These are phyloP conservation scores for Petrosia ficiformis DNA, from an alignment of 37 sponge, comb jelly and placozoan species.

Conservation along the genomic window DNA sequence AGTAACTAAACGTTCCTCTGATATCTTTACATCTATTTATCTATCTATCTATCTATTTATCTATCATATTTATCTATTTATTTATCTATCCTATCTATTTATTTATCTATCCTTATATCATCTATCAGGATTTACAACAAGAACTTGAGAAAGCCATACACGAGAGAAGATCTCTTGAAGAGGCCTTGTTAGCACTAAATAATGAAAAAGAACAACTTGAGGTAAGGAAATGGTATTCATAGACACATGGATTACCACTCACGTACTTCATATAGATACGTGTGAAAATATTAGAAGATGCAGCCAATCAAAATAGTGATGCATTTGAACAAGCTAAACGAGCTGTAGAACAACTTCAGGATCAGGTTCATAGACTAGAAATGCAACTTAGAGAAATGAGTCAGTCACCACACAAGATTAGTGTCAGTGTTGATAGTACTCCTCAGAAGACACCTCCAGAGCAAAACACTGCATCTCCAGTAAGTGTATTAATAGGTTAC, in stretches of 20 bases:
- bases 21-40: not conserved
- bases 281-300: too few relatives aligned
- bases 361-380: constrained; percentile 26
- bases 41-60: too few relatives aligned
- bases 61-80: too few relatives aligned
- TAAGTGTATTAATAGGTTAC: not conserved
- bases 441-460: not conserved
- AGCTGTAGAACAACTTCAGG: constrained; percentile 22
- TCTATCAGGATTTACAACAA: not conserved
- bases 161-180: not conserved
- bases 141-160: not conserved
- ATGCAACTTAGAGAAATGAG: not conserved
- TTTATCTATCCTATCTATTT: too few relatives aligned
- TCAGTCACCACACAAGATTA: not conserved
- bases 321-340: not conserved
- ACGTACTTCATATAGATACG: too few relatives aligned
- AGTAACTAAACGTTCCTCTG: too few relatives aligned
- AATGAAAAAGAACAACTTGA: not conserved
- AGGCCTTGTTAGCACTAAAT: not conserved
- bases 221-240: too few relatives aligned
- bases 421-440: constrained; percentile 8
- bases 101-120: too few relatives aligned
- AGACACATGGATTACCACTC: too few relatives aligned
- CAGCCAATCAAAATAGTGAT: too few relatives aligned
- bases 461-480: not conserved